Percentiles rank a stretch among this genome's conserved stretches.
phyloP scores from a whole-genome alignment of 2,113 vertebrate species.

The Poeciliopsis prolifica region DNA sequence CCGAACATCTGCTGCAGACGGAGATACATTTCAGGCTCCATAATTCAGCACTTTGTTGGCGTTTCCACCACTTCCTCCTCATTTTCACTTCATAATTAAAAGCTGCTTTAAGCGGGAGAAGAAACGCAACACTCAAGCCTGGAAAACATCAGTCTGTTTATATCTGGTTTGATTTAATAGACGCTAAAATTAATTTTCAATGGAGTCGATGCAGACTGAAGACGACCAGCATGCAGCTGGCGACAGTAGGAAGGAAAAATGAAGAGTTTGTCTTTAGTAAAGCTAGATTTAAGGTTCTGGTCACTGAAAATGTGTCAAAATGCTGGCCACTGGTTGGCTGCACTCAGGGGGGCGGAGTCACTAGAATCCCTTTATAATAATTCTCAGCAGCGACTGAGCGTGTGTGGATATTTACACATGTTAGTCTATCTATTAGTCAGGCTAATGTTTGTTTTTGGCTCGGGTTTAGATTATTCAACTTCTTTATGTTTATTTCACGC shows the following conservation, averaged over 20 bases:
- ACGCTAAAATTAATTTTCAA: neutral
- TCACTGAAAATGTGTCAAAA: too few relatives aligned
- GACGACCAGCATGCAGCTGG: too few relatives aligned
- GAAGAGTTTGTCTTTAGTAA: neutral
- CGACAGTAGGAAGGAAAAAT: neutral
- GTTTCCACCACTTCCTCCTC: neutral
- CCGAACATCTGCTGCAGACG: conserved; percentile 34
- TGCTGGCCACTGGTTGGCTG: too few relatives aligned
- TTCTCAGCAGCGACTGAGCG: too few relatives aligned
- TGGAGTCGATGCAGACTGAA: neutral
- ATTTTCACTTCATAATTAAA: conserved; percentile 13
- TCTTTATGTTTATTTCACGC: too few relatives aligned
- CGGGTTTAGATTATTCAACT: too few relatives aligned
- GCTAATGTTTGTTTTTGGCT: too few relatives aligned
- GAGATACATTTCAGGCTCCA: conserved; percentile 24
- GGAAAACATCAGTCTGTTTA: neutral
- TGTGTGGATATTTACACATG: too few relatives aligned
- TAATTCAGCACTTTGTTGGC: conserved; percentile 30
- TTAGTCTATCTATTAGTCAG: too few relatives aligned
- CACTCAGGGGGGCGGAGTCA: too few relatives aligned
- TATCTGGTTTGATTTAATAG: neutral
- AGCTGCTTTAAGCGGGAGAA: neutral
- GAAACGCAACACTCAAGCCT: neutral
- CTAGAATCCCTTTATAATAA: too few relatives aligned
- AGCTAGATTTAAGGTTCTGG: neutral